Evolutionary conservation across 1,140 invertebrate genomes (phyloP), one percentile per base, ranked within the genome.

Genomic region (Cotesia typhae): DNA sequence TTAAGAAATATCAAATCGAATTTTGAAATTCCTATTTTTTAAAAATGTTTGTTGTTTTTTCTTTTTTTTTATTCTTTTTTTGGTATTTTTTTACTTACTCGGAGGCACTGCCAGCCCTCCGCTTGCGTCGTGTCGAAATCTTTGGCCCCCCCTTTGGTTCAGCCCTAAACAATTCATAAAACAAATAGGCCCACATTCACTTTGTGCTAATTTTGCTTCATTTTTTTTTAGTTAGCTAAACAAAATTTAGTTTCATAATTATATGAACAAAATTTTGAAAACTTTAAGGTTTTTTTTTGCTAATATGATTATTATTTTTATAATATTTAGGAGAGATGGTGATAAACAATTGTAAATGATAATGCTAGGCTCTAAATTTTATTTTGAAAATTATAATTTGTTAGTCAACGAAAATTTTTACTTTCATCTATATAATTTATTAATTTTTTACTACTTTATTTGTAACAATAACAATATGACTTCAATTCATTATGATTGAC

Each of bases 91-190:
- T 83, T 86, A 86, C 85, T 87, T 87, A 87, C 85, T 87, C 84
- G 84, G 85, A 87, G 84, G 85, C 84, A 84, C 82, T 85, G 83
- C 82, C 85, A 85, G 83, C 80, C 78, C 83, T 86, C 84, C 86
- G 85, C 84, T 86, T 86, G 81, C 86, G 85, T 82, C 85, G 82
- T 78, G 83, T 81, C 79, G 85, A 87, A 81, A 87, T 85, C 86
- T 88, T 88, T 85, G 85, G 82, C 82, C 85, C 86, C 86, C 86
- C 85, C 82, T 85, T 85, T 77, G 85, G 84, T 85, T 87, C 85
- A 84, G 83, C 84, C 85, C 87, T 88, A 88, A 87, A 88, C 85
- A 87, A 75, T 86, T 80, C 83, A 86, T 75, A 85, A 85, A 86
- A 84, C 83, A 85, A 85, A 83, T 78, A 81, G 76, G 78, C 82